Evolutionary conservation across 1,140 invertebrate genomes (phyloP).

Genomic region (Ips nitidus): DNA sequence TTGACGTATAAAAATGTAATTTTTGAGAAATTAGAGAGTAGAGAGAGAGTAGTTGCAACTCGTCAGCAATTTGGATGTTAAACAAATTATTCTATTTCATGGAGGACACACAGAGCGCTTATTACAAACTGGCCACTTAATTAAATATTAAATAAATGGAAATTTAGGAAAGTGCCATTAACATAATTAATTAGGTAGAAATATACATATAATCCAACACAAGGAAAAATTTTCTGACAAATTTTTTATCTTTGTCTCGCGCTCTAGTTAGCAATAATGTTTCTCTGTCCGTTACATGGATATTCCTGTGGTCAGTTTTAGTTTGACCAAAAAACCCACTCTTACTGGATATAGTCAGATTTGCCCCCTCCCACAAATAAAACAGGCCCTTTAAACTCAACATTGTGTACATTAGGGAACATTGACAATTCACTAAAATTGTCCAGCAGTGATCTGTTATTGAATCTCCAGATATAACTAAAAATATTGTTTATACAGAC

Average conservation of each 20-base stretch:
- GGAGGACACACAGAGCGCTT: neutral
- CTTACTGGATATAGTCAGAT: constrained; percentile 79
- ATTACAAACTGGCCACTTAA: no score
- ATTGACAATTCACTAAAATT: constrained; percentile 59
- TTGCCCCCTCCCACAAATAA: constrained; percentile 81
- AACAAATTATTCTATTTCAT: neutral
- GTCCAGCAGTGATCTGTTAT: constrained; percentile 44
- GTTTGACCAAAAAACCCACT: neutral
- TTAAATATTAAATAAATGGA: neutral
- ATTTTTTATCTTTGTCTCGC: no score
- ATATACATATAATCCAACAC: no score
- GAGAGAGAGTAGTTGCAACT: no score
- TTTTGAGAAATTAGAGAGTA: no score
- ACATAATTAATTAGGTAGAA: neutral
- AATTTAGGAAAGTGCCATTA: neutral
- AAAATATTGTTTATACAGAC: constrained; percentile 3
- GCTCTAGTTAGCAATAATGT: no score
- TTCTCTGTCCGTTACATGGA: no score
- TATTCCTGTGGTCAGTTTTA: no score
- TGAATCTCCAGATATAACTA: constrained; percentile 52
- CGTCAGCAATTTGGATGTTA: no score
- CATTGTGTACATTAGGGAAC: constrained; percentile 60
- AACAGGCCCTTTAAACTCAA: constrained; percentile 67
- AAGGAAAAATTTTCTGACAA: no score
- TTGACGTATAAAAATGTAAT: no score